Percentiles rank a stretch among this genome's conserved stretches.
These are phyloP conservation scores for Lordiphosa stackelbergi DNA, from an alignment of 1,140 invertebrate species.

Conservation along the genomic window DNA sequence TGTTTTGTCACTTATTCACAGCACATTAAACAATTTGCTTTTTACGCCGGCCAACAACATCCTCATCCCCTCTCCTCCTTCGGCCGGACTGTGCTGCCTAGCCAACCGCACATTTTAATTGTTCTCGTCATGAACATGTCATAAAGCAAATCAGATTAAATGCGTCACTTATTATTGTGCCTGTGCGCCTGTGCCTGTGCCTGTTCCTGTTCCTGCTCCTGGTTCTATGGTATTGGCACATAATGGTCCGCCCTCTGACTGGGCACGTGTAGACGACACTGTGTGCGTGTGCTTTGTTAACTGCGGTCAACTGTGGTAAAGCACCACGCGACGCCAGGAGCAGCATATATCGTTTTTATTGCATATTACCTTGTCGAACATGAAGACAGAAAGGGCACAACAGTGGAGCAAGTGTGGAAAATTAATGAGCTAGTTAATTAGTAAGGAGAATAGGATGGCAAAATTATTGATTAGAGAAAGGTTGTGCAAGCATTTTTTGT, in stretches of 20 bases:
- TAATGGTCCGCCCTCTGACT: slow-evolving; percentile 14
- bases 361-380: slow-evolving; percentile 67
- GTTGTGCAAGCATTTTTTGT: no score
- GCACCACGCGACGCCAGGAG: slow-evolving; percentile 45
- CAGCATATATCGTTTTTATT: slow-evolving; percentile 71
- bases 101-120: slow-evolving; percentile 74
- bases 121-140: slow-evolving; percentile 75
- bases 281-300: slow-evolving; percentile 50
- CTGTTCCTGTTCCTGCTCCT: slow-evolving; percentile 10
- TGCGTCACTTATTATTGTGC: slow-evolving; percentile 73
- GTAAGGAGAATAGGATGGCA: neutral
- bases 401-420: neutral
- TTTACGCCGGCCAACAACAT: slow-evolving; percentile 63
- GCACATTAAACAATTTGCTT: slow-evolving; percentile 75
- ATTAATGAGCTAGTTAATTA: neutral
- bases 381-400: slow-evolving; percentile 3
- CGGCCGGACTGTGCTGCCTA: slow-evolving; percentile 53
- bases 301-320: slow-evolving; percentile 67
- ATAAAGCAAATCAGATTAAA: slow-evolving; percentile 76
- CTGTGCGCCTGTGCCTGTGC: slow-evolving; percentile 15
- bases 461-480: neutral
- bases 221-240: slow-evolving; percentile 20
- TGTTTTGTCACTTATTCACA: slow-evolving; percentile 75
- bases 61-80: neutral
- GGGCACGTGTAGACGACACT: slow-evolving; percentile 16